A percentile compares a stretch with the other conserved stretches of the same genome.
Conservation (phyloP, 2,113 vertebrate genomes). For the Sylvia atricapilla region DNA sequence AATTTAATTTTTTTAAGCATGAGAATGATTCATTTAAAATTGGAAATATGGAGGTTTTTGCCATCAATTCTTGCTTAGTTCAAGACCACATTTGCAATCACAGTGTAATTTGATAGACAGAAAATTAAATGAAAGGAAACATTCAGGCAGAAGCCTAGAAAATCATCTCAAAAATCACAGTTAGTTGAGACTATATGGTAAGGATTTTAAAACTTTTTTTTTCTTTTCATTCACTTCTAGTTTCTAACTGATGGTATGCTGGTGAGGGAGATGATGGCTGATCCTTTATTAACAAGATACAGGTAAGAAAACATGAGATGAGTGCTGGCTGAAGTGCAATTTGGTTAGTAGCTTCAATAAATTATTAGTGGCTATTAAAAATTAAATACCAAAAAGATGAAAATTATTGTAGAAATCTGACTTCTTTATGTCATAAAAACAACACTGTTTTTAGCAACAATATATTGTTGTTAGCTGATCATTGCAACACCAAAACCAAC, state of each 20-base stretch:
- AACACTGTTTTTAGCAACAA: background rate
- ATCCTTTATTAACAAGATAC: constrained; percentile 94
- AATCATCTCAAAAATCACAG: background rate
- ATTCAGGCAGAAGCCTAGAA: background rate
- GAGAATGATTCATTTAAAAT: background rate
- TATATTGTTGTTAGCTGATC: background rate
- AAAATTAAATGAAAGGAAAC: background rate
- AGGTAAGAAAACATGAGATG: constrained; percentile 74
- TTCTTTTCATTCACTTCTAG: constrained; percentile 67
- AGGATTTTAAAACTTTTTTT: background rate
- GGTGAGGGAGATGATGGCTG: constrained; percentile 98
- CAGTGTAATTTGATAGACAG: background rate
- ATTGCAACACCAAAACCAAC: background rate
- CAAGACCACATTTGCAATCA: background rate
- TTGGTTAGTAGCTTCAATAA: background rate
- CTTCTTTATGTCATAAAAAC: background rate
- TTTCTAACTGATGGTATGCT: constrained; percentile 98
- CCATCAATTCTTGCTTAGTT: background rate
- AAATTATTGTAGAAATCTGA: background rate
- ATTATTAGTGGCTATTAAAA: background rate
- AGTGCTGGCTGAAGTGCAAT: background rate
- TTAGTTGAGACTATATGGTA: background rate
- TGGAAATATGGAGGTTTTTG: background rate
- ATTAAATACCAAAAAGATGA: background rate
- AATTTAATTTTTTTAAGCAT: background rate